Percentiles rank a stretch among this genome's conserved stretches.
Conservation (phyloP, 2,113 vertebrate genomes). For the Bothrops jararaca region DNA sequence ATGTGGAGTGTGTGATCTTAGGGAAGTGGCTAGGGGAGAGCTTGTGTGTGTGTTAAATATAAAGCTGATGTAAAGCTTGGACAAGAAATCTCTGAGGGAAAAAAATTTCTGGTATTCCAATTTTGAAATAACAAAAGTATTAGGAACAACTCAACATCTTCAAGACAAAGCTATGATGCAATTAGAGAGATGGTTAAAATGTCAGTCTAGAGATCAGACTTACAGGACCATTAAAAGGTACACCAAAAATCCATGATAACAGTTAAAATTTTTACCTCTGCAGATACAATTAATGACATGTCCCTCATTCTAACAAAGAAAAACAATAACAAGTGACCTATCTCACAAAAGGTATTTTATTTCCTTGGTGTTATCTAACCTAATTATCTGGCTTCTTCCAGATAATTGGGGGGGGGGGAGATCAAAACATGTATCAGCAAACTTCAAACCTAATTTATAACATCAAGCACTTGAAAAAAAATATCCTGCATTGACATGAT, state of each 20-base stretch:
- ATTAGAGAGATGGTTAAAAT: slow-evolving; percentile 11
- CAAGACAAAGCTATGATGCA: neutral
- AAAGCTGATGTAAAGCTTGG: slow-evolving; percentile 26
- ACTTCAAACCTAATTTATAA: neutral
- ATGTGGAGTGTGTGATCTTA: neutral
- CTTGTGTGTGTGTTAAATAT: neutral
- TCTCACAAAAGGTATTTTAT: neutral
- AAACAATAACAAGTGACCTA: slow-evolving; percentile 16
- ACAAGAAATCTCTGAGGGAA: neutral
- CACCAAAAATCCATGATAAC: slow-evolving; percentile 27
- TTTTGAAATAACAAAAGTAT: slow-evolving; percentile 7
- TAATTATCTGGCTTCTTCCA: neutral
- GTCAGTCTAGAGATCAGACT: slow-evolving; percentile 3
- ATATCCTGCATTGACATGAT: neutral
- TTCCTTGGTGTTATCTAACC: slow-evolving; percentile 16
- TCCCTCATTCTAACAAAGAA: neutral
- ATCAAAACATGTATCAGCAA: slow-evolving; percentile 6
- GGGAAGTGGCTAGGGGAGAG: slow-evolving; percentile 5
- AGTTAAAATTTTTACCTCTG: slow-evolving; percentile 26
- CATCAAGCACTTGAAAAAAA: neutral
- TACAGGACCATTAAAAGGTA: slow-evolving; percentile 21
- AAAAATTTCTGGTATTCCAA: slow-evolving; percentile 3
- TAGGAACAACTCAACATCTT: slow-evolving; percentile 15
- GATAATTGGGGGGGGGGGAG: neutral
- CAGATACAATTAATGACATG: slow-evolving; percentile 19